phyloP scores from a whole-genome alignment of 2,113 vertebrate genomes.

The Triplophysa siluroides region DNA sequence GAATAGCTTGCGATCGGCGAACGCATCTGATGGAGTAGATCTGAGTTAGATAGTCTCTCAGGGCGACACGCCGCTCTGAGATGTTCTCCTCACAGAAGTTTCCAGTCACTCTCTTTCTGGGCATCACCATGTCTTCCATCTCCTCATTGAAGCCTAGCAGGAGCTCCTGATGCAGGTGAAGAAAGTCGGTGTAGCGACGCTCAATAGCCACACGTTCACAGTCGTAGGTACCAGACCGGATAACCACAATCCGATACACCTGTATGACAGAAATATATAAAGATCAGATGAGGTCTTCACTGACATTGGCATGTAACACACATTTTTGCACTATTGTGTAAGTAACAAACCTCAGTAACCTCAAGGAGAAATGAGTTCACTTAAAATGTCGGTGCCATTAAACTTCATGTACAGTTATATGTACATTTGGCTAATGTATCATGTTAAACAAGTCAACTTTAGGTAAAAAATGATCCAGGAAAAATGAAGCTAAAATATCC shows the following conservation, averaged over 20 bases:
- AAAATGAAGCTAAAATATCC: too few relatives aligned
- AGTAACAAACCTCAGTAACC: too few relatives aligned
- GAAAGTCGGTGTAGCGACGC: conserved; percentile 88
- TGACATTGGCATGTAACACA: not conserved
- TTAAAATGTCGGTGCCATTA: too few relatives aligned
- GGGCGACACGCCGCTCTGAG: conserved; percentile 78
- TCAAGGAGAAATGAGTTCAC: too few relatives aligned
- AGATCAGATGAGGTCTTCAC: not conserved
- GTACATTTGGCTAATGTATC: too few relatives aligned
- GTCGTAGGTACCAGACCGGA: conserved; percentile 92
- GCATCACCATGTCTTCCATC: conserved; percentile 85
- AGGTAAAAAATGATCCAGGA: too few relatives aligned
- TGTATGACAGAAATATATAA: conserved; percentile 53
- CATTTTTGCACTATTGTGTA: too few relatives aligned
- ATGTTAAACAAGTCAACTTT: too few relatives aligned
- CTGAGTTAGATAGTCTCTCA: conserved; percentile 83
- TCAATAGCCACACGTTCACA: conserved; percentile 78
- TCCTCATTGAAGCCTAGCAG: conserved; percentile 81
- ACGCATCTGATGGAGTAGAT: conserved; percentile 76
- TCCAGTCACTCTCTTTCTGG: conserved; percentile 79
- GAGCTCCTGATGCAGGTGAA: conserved; percentile 79
- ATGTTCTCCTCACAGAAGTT: conserved; percentile 84
- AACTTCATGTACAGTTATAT: too few relatives aligned
- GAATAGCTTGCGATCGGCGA: conserved; percentile 74
- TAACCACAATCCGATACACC: conserved; percentile 85